These are phyloP conservation scores for Schizothorax lantsangensis DNA, from an alignment of 2,797 vertebrate genomes.

Conservation along the genomic window DNA sequence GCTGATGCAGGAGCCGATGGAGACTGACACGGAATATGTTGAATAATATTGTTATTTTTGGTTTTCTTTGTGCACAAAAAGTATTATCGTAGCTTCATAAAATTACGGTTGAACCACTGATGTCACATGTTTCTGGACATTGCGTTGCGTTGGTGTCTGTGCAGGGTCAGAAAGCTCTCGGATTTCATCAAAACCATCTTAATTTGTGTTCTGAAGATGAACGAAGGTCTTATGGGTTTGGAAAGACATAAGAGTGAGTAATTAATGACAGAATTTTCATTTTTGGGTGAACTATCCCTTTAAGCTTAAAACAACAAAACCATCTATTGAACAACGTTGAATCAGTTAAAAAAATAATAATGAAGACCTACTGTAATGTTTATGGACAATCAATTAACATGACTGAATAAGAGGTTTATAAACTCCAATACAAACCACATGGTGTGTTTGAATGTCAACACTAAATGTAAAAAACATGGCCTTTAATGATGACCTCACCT, in stretches of 20 bases:
- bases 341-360: neutral
- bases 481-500: slow-evolving; percentile 77
- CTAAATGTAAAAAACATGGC: neutral
- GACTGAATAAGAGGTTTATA: neutral
- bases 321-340: neutral
- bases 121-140: neutral
- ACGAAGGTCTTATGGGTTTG: neutral
- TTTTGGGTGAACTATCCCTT: neutral
- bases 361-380: neutral
- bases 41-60: no score
- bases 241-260: neutral
- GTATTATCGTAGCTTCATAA: no score
- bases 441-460: neutral
- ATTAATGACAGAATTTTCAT: neutral
- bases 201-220: no score
- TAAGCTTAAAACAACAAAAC: neutral
- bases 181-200: neutral
- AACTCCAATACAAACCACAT: neutral
- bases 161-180: neutral
- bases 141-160: neutral
- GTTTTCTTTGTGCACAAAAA: no score
- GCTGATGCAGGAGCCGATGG: no score
- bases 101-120: no score
- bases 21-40: no score
- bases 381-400: neutral